These are phyloP conservation scores for Balearica regulorum DNA, from an alignment of 2,797 vertebrate genomes.

Conservation along the genomic window DNA sequence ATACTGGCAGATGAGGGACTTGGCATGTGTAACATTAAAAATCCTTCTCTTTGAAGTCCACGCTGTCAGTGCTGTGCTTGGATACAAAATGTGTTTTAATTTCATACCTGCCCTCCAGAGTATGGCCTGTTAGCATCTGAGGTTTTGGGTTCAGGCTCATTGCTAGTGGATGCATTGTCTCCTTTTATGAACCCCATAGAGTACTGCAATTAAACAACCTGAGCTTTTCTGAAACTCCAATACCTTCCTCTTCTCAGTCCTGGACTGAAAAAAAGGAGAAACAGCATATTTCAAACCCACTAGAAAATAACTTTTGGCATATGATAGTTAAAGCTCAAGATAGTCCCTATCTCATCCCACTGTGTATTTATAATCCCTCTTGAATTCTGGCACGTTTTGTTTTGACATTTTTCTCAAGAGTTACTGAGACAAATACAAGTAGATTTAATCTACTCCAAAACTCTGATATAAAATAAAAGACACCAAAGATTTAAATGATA, in stretches of 20 bases:
- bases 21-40: neutral
- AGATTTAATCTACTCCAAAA: neutral
- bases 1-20: neutral
- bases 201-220: neutral
- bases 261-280: conserved; percentile 1
- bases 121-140: neutral
- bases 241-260: neutral
- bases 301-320: conserved; percentile 41
- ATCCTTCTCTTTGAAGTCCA: neutral
- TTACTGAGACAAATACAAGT: conserved; percentile 29
- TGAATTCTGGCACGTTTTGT: conserved; percentile 33
- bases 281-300: neutral
- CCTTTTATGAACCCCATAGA: neutral
- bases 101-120: neutral
- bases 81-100: neutral
- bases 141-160: neutral
- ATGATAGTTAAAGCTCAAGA: conserved; percentile 42
- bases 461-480: neutral
- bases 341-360: neutral
- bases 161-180: neutral
- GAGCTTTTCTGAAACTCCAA: neutral
- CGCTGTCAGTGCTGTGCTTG: neutral
- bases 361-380: conserved; percentile 54
- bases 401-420: conserved; percentile 57
- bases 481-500: neutral